Percentiles rank a stretch among this genome's conserved stretches.
Conservation (phyloP, 2,888 invertebrate species). For the Tenthredo distinguenda region DNA sequence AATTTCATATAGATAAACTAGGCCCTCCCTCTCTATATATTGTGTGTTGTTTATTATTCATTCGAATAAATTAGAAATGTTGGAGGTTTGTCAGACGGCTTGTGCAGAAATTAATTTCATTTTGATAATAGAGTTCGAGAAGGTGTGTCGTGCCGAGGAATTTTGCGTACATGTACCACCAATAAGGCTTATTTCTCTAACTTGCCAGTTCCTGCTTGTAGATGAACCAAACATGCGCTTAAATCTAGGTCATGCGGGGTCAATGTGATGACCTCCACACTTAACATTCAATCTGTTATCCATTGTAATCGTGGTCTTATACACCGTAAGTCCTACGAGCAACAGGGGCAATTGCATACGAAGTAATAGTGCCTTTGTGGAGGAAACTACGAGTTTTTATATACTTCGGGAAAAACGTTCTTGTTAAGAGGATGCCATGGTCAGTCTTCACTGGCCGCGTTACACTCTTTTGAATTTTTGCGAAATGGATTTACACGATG, state of each 20-base stretch:
- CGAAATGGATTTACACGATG: too few species aligned
- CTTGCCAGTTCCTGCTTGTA: not conserved
- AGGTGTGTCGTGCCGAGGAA: not conserved
- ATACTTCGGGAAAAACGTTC: not conserved
- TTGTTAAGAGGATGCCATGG: too few species aligned
- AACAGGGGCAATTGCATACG: not conserved
- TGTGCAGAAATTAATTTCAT: not conserved
- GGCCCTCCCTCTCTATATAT: too few species aligned
- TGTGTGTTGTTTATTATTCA: too few species aligned
- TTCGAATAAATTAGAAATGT: too few species aligned
- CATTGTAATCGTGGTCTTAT: not conserved
- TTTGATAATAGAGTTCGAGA: not conserved
- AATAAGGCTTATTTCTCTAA: not conserved
- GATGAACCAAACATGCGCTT: not conserved
- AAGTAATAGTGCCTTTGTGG: not conserved
- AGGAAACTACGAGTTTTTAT: not conserved
- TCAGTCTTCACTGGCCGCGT: too few species aligned
- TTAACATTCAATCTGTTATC: constrained; percentile 31
- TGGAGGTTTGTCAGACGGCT: not conserved
- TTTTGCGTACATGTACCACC: not conserved
- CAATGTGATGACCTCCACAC: not conserved
- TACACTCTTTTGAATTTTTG: too few species aligned
- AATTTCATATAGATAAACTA: too few species aligned
- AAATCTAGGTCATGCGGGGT: constrained; percentile 5
- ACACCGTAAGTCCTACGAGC: not conserved